phyloP scores from a whole-genome alignment of 1,140 invertebrate species.

The Drosophila punjabiensis region DNA sequence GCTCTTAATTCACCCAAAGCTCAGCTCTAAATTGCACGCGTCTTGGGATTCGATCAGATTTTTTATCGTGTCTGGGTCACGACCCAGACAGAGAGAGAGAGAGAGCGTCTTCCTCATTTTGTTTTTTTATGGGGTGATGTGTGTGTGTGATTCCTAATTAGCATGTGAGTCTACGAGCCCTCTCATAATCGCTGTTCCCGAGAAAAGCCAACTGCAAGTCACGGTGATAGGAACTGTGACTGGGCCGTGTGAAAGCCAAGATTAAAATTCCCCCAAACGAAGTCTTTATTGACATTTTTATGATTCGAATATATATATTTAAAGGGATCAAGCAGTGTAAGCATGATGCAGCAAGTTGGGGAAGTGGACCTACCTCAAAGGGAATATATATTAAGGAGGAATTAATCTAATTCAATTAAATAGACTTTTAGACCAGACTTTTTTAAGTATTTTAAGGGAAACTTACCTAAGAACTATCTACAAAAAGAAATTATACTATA shows the following conservation, averaged over 20 bases:
- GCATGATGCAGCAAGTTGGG: slow-evolving; percentile 2
- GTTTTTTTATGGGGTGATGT: slow-evolving; percentile 2
- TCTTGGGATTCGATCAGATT: slow-evolving; percentile 23
- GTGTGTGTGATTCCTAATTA: slow-evolving; percentile 14
- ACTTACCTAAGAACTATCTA: background rate
- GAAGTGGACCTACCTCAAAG: slow-evolving; percentile 14
- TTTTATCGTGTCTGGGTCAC: background rate
- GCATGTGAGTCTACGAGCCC: background rate
- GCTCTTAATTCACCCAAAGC: slow-evolving; percentile 31
- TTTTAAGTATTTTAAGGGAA: background rate
- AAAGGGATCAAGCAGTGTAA: slow-evolving; percentile 1
- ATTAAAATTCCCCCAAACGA: slow-evolving; percentile 28
- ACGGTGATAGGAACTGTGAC: slow-evolving; percentile 25
- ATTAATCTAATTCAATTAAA: background rate
- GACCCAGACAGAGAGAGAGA: background rate
- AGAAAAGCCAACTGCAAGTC: slow-evolving; percentile 26
- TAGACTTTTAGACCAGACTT: background rate
- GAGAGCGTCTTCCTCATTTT: background rate
- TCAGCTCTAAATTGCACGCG: slow-evolving; percentile 16
- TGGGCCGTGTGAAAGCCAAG: slow-evolving; percentile 12
- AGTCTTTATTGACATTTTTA: slow-evolving; percentile 20
- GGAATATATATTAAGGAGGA: background rate
- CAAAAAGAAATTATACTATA: background rate
- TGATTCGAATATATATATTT: background rate
- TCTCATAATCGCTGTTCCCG: slow-evolving; percentile 6